Conservation (phyloP, 2,113 vertebrate species). For the Aspidoscelis tigris region DNA sequence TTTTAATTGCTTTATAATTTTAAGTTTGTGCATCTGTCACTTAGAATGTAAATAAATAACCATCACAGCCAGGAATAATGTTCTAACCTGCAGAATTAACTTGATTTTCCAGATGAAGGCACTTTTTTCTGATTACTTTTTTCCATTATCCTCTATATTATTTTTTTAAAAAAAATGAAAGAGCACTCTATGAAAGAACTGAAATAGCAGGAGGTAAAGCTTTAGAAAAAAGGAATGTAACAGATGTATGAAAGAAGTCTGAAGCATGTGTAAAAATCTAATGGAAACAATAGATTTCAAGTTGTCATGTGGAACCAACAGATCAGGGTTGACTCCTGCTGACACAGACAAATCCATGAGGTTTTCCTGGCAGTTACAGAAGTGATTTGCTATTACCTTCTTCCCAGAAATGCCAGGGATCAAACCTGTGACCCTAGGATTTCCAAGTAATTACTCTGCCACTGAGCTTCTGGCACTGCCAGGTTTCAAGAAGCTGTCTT, state of each 20-base stretch:
- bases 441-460: too few relatives aligned
- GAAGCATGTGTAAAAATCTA: slow-evolving; percentile 16
- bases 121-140: neutral
- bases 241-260: neutral
- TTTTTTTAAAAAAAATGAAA: slow-evolving; percentile 15
- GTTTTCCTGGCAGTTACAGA: too few relatives aligned
- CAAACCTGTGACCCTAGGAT: too few relatives aligned
- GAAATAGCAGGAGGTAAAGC: neutral
- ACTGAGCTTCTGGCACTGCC: too few relatives aligned
- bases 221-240: slow-evolving; percentile 14
- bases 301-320: too few relatives aligned
- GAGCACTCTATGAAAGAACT: neutral
- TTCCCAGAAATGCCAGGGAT: too few relatives aligned
- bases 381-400: too few relatives aligned
- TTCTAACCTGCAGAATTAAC: neutral
- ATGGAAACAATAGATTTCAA: slow-evolving; percentile 13
- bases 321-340: too few relatives aligned
- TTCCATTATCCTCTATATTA: neutral
- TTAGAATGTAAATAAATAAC: neutral
- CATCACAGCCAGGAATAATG: neutral
- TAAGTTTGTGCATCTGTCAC: too few relatives aligned
- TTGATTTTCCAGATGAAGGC: neutral
- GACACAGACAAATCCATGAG: too few relatives aligned
- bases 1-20: too few relatives aligned
- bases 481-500: slow-evolving; percentile 10